phyloP scores from a whole-genome alignment of 2,888 invertebrate species.

The Limnephilus lunatus region DNA sequence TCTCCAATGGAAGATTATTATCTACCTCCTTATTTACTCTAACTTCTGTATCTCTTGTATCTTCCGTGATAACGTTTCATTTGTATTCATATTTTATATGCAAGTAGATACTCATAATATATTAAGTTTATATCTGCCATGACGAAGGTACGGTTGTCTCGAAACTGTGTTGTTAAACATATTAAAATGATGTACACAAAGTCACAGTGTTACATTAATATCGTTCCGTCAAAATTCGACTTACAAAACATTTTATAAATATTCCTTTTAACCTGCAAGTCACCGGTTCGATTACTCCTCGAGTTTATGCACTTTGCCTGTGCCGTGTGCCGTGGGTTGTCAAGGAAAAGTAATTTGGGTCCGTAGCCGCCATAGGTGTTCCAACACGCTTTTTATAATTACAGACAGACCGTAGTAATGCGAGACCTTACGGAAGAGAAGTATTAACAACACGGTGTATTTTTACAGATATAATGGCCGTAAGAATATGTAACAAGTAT shows the following conservation, averaged over 20 bases:
- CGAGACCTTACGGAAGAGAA: conserved; percentile 28
- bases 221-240: too few relatives aligned
- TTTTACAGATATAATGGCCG: neutral
- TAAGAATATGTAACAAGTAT: neutral
- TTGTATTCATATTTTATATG: too few relatives aligned
- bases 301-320: neutral
- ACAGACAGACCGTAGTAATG: neutral
- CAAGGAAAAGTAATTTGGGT: conserved; percentile 36
- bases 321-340: conserved; percentile 10
- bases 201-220: too few relatives aligned
- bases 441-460: neutral
- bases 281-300: neutral
- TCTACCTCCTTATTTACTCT: too few relatives aligned
- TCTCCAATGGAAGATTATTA: too few relatives aligned
- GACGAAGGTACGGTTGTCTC: too few relatives aligned
- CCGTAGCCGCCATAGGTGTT: conserved; percentile 21
- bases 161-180: too few relatives aligned
- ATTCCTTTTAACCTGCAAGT: neutral
- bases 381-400: neutral
- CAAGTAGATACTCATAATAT: too few relatives aligned
- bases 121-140: too few relatives aligned
- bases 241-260: neutral
- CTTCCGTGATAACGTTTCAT: too few relatives aligned
- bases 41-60: too few relatives aligned
- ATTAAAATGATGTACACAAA: too few relatives aligned